These are phyloP conservation scores for Onthophagus sagittarius DNA, from an alignment of 2,888 invertebrate genomes.

Conservation along the genomic window DNA sequence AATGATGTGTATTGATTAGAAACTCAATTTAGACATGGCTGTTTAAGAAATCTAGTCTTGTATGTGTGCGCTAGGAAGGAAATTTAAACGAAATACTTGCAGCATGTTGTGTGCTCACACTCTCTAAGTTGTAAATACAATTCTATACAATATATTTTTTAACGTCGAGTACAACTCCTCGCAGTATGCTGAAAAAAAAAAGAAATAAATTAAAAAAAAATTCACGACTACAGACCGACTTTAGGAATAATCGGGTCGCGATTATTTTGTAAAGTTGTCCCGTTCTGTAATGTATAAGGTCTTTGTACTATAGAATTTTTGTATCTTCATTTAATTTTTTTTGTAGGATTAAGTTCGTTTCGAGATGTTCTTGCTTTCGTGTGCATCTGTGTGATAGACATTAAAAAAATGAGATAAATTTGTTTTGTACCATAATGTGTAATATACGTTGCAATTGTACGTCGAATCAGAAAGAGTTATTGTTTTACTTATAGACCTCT, in stretches of 20 bases:
- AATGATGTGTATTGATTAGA: not conserved
- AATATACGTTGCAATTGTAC: conserved; percentile 47
- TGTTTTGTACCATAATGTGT: conserved; percentile 62
- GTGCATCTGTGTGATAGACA: conserved; percentile 48
- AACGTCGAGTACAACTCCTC: not conserved
- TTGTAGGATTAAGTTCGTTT: conserved; percentile 22
- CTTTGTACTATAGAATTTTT: conserved; percentile 17
- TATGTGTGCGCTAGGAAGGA: conserved; percentile 33
- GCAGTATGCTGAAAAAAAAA: not conserved
- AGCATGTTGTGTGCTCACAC: conserved; percentile 16
- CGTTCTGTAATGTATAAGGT: conserved; percentile 9
- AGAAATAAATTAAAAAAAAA: no score
- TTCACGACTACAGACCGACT: conserved; percentile 4
- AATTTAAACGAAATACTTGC: conserved; percentile 14
- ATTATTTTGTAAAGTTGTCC: not conserved
- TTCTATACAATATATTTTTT: not conserved
- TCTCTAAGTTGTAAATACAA: conserved; percentile 2
- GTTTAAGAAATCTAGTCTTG: conserved; percentile 47
- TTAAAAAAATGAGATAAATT: conserved; percentile 32
- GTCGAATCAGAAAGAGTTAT: conserved; percentile 24
- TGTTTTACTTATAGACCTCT: conserved; percentile 32
- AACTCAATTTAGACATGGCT: conserved; percentile 36
- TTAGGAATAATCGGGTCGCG: not conserved
- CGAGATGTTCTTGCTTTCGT: conserved; percentile 45
- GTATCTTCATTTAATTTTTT: no score